phyloP scores from a whole-genome alignment of 2,888 invertebrate species.

The Ommatoiulus sabulosus region DNA sequence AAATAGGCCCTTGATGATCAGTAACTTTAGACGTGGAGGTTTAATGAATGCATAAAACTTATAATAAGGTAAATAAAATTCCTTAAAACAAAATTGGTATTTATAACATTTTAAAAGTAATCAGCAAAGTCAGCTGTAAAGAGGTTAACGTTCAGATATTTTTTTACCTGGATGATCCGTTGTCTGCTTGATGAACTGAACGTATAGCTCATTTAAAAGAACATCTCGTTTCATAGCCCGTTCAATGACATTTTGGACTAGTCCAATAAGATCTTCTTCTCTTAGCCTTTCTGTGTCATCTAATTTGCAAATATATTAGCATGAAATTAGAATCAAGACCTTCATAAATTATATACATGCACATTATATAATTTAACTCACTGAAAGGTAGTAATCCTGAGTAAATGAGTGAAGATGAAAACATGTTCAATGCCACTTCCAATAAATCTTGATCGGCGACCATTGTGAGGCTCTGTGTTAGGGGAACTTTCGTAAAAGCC shows the following conservation, averaged over 20 bases:
- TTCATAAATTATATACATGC: neutral
- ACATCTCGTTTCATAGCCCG: constrained; percentile 91
- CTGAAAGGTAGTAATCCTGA: constrained; percentile 78
- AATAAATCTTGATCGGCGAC: constrained; percentile 86
- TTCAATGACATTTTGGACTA: constrained; percentile 90
- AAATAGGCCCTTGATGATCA: too few species aligned
- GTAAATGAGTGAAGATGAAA: constrained; percentile 89
- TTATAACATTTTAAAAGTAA: neutral
- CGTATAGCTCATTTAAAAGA: constrained; percentile 87
- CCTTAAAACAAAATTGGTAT: too few species aligned
- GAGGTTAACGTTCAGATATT: neutral
- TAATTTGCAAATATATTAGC: constrained; percentile 61
- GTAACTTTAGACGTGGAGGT: too few species aligned
- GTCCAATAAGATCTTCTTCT: constrained; percentile 87
- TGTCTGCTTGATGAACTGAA: constrained; percentile 93
- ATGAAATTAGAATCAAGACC: neutral
- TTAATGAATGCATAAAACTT: too few species aligned
- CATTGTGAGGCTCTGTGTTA: constrained; percentile 85
- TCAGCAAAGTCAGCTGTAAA: neutral
- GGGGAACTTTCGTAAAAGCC: constrained; percentile 85
- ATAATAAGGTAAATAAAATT: too few species aligned
- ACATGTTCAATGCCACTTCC: constrained; percentile 86
- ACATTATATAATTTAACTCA: neutral
- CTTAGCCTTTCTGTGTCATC: constrained; percentile 68
- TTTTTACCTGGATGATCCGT: constrained; percentile 72